Evolutionary conservation across 2,888 invertebrate species (phyloP).

Genomic region (Aspidapion aeneum): DNA sequence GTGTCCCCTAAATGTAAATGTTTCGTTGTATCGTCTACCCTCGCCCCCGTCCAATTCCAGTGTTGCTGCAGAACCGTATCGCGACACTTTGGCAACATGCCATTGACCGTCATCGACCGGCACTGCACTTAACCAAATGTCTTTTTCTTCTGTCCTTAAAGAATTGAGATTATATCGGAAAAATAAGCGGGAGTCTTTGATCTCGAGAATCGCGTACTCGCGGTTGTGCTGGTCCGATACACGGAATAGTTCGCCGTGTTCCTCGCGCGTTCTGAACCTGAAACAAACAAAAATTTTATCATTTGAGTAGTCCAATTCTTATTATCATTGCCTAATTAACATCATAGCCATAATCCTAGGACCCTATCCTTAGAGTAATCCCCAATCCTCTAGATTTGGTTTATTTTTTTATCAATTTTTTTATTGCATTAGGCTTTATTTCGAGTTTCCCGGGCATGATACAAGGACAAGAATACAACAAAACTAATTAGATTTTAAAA

Average conservation of each 20-base stretch:
- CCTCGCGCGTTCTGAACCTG: conserved; percentile 88
- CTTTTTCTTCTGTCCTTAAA: conserved; percentile 82
- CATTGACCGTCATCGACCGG: conserved; percentile 95
- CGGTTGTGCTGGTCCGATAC: conserved; percentile 92
- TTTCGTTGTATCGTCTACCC: conserved; percentile 89
- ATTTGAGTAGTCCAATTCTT: too few relatives aligned
- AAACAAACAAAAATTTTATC: too few relatives aligned
- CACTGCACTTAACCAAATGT: conserved; percentile 86
- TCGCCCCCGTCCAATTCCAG: conserved; percentile 94
- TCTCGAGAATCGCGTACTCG: conserved; percentile 89
- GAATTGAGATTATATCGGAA: conserved; percentile 93
- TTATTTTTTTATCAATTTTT: too few relatives aligned
- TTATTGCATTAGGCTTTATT: too few relatives aligned
- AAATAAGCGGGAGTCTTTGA: conserved; percentile 84
- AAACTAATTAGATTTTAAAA: too few relatives aligned
- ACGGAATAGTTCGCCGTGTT: conserved; percentile 89
- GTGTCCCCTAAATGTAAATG: conserved; percentile 85
- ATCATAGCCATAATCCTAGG: too few relatives aligned
- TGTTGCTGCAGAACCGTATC: conserved; percentile 90
- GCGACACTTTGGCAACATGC: conserved; percentile 90
- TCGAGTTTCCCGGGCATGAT: too few relatives aligned
- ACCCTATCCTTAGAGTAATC: too few relatives aligned
- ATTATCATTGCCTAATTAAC: too few relatives aligned
- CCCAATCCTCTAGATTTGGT: too few relatives aligned
- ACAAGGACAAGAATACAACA: too few relatives aligned